Percentiles rank a stretch among this genome's conserved stretches.
Conservation (phyloP, 2,888 invertebrate species). For the Drosophila maculinotata region DNA sequence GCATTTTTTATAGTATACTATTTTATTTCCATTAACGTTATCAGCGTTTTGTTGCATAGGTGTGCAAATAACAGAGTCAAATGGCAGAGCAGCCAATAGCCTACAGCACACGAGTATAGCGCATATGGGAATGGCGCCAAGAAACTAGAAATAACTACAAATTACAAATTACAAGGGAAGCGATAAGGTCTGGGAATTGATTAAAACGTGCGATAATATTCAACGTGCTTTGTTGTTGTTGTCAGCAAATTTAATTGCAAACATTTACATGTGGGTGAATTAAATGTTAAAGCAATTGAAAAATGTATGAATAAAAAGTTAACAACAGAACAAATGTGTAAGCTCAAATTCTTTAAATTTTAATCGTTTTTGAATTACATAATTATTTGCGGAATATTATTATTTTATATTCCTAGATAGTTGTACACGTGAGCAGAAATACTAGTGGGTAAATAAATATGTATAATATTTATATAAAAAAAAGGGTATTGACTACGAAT, state of each 20-base stretch:
- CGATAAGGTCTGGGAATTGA: constrained; percentile 42
- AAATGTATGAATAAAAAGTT: neutral
- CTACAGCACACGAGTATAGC: too few species aligned
- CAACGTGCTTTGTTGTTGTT: constrained; percentile 10
- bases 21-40: constrained; percentile 22
- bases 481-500: neutral
- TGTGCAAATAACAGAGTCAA: constrained; percentile 40
- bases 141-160: constrained; percentile 39
- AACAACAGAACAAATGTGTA: too few species aligned
- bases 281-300: neutral
- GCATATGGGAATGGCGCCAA: constrained; percentile 38
- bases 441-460: neutral
- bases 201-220: constrained; percentile 11
- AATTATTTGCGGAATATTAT: neutral
- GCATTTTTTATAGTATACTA: constrained; percentile 13
- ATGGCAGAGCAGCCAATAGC: constrained; percentile 14
- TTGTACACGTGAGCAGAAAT: neutral
- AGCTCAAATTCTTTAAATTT: too few species aligned
- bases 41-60: constrained; percentile 36
- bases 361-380: too few species aligned
- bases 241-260: constrained; percentile 3
- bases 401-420: neutral
- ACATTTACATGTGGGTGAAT: neutral
- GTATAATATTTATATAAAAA: neutral
- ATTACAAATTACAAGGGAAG: constrained; percentile 45